Percentiles rank a stretch among this genome's conserved stretches.
phyloP scores from a whole-genome alignment of 2,888 invertebrate genomes.

The Helicoverpa assulta region DNA sequence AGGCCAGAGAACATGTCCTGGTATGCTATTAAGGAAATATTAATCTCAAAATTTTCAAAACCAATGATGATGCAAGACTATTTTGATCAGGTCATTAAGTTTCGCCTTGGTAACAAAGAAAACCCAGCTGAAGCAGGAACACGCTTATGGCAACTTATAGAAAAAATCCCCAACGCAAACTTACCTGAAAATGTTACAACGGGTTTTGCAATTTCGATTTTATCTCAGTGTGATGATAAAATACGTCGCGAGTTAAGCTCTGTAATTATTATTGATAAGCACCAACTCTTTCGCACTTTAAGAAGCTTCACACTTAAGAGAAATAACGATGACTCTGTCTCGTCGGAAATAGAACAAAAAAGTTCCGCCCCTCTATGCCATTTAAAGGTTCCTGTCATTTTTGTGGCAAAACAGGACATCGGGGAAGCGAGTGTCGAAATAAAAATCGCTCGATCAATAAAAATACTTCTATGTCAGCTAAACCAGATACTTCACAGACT shows the following conservation, averaged over 20 bases:
- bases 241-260: constrained; percentile 7
- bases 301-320: constrained; percentile 11
- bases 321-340: background rate
- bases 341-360: no score
- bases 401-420: constrained; percentile 1
- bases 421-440: constrained; percentile 1
- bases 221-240: constrained; percentile 22
- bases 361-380: no score
- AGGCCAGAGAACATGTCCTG: constrained; percentile 45
- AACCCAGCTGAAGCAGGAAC: constrained; percentile 44
- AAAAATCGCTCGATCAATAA: background rate
- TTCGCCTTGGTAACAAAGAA: constrained; percentile 49
- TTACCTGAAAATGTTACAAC: constrained; percentile 44
- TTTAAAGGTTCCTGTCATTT: constrained; percentile 4
- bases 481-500: no score
- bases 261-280: constrained; percentile 8
- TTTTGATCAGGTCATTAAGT: constrained; percentile 57
- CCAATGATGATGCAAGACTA: constrained; percentile 58
- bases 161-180: constrained; percentile 40
- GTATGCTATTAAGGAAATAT: constrained; percentile 47
- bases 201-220: constrained; percentile 42
- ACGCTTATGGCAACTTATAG: constrained; percentile 48
- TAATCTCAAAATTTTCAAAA: constrained; percentile 57
- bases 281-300: constrained; percentile 6
- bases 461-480: no score